Conservation (phyloP, 2,797 vertebrate species). For the Nannoperca obscura region DNA sequence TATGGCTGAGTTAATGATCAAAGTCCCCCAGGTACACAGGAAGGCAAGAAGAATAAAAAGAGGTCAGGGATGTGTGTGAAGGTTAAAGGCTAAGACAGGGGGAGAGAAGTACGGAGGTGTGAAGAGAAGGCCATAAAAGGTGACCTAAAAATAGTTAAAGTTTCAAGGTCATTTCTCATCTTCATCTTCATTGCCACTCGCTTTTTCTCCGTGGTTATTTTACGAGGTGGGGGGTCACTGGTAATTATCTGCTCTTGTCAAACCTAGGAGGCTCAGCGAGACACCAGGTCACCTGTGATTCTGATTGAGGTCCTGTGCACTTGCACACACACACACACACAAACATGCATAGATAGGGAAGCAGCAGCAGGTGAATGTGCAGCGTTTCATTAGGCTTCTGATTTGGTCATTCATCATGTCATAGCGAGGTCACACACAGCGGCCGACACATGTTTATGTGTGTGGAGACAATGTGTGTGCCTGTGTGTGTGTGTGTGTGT, state of each 20-base stretch:
- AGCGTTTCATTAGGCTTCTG: constrained; percentile 73
- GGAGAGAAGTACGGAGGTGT: neutral
- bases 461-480: constrained; percentile 8
- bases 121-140: constrained; percentile 27
- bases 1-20: constrained; percentile 21
- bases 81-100: constrained; percentile 26
- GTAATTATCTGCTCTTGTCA: constrained; percentile 74
- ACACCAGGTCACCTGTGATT: constrained; percentile 66
- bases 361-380: constrained; percentile 60
- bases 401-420: constrained; percentile 80
- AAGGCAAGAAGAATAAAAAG: constrained; percentile 22
- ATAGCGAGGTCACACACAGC: constrained; percentile 64
- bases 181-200: neutral
- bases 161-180: constrained; percentile 51
- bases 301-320: constrained; percentile 67
- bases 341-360: constrained; percentile 23
- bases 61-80: constrained; percentile 14
- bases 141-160: constrained; percentile 35
- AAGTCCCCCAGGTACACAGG: neutral
- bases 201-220: constrained; percentile 43
- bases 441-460: constrained; percentile 61
- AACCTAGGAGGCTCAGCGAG: constrained; percentile 56
- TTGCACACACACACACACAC: constrained; percentile 14
- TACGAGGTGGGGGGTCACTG: constrained; percentile 54
- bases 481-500: constrained; percentile 18